Percentiles rank a stretch among this genome's conserved stretches.
These are phyloP conservation scores for Agapostemon virescens DNA, from an alignment of 2,888 invertebrate genomes.

Conservation along the genomic window DNA sequence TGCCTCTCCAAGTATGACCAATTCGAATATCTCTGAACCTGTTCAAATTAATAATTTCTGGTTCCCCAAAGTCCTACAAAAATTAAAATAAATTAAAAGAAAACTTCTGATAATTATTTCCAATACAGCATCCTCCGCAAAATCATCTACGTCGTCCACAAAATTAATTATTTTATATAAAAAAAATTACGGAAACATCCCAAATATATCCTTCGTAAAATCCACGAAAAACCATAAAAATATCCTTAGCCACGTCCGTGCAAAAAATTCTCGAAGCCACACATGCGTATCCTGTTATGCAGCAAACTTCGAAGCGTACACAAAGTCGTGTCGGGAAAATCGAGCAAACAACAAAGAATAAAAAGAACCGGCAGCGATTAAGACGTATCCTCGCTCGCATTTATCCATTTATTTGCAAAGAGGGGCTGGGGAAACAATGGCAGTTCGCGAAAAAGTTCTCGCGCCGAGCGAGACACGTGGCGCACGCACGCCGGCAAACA, in stretches of 20 bases:
- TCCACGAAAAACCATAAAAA: not conserved
- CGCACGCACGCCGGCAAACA: conserved; percentile 56
- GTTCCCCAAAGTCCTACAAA: no score
- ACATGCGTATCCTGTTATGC: not conserved
- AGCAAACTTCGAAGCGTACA: not conserved
- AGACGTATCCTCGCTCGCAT: not conserved
- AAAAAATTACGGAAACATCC: not conserved
- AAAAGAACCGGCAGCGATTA: not conserved
- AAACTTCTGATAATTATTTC: no score
- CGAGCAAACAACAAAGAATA: not conserved
- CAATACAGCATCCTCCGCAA: no score
- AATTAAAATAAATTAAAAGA: no score
- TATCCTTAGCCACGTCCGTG: not conserved
- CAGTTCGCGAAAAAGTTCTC: conserved; percentile 28
- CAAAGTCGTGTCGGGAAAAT: no score
- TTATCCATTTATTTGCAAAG: conserved; percentile 15
- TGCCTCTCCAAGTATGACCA: no score
- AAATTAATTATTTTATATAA: not conserved
- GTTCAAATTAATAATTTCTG: not conserved
- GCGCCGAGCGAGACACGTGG: conserved; percentile 36
- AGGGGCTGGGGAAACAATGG: not conserved
- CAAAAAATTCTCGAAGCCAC: not conserved
- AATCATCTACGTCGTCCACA: no score
- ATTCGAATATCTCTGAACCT: no score
- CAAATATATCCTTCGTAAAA: not conserved